Conservation (phyloP, 2,888 invertebrate genomes). For the Coleophora flavipennella region DNA sequence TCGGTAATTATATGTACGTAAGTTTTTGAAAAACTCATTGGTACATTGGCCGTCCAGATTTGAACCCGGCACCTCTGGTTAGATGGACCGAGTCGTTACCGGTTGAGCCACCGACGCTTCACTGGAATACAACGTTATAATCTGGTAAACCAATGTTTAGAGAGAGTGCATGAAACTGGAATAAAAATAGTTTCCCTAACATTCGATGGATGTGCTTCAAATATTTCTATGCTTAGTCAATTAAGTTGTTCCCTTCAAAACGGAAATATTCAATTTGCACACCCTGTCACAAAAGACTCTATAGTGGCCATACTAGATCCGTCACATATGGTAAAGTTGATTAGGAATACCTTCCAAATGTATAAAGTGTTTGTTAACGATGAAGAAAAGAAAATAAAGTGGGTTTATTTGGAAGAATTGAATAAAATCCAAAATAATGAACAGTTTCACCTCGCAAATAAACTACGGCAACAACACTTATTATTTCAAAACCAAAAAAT, state of each 20-base stretch:
- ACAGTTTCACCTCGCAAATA: conserved; percentile 3
- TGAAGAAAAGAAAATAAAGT: not conserved
- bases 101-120: no score
- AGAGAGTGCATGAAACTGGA: conserved; percentile 8
- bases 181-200: conserved; percentile 3
- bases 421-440: conserved; percentile 1
- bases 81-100: no score
- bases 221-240: not conserved
- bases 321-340: conserved; percentile 4
- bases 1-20: no score
- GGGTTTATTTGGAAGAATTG: conserved; percentile 1
- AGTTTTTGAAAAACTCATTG: no score
- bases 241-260: not conserved
- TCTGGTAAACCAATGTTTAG: conserved; percentile 6
- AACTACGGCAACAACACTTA: conserved; percentile 4
- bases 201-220: not conserved
- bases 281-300: not conserved
- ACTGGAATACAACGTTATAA: conserved; percentile 4
- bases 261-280: not conserved
- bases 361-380: conserved; percentile 1
- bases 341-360: conserved; percentile 1
- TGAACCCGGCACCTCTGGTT: no score
- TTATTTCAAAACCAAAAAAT: conserved; percentile 16
- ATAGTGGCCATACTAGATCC: conserved; percentile 1
- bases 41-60: no score